Percentiles rank a stretch among this genome's conserved stretches.
These are phyloP conservation scores for Cinclus cinclus DNA, from an alignment of 2,113 vertebrate genomes.

Conservation along the genomic window DNA sequence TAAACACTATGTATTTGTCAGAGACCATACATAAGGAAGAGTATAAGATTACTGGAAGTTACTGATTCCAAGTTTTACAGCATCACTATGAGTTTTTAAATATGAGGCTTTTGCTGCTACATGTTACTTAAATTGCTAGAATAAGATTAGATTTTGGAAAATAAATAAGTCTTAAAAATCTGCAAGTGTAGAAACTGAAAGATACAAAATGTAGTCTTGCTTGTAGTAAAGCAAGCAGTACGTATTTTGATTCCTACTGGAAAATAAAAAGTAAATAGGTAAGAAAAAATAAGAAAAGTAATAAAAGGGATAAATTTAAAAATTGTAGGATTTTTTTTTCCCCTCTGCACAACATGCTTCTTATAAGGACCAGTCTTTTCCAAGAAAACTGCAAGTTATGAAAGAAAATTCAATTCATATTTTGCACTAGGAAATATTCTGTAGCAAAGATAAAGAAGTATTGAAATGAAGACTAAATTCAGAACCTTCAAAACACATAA, in stretches of 20 bases:
- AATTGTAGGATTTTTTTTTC: neutral
- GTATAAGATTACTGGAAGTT: neutral
- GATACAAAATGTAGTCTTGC: neutral
- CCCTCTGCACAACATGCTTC: neutral
- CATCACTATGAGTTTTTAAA: neutral
- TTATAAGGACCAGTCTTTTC: neutral
- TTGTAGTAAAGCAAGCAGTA: neutral
- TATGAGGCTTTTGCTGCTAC: neutral
- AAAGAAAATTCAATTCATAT: neutral
- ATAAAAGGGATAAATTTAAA: neutral
- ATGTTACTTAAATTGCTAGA: neutral
- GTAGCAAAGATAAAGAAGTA: neutral
- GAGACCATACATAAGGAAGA: neutral
- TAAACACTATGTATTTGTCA: neutral
- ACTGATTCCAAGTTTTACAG: neutral
- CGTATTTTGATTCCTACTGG: neutral
- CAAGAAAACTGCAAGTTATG: neutral
- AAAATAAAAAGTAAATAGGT: neutral
- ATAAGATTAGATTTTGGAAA: neutral
- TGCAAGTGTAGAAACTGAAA: neutral
- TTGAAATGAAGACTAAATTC: neutral
- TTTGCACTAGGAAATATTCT: neutral
- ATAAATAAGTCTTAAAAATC: neutral
- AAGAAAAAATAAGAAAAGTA: neutral
- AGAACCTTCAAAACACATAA: neutral